Base-by-base conservation (phyloP, 2,888 invertebrate species). In the Epirrhoe alternata region DNA sequence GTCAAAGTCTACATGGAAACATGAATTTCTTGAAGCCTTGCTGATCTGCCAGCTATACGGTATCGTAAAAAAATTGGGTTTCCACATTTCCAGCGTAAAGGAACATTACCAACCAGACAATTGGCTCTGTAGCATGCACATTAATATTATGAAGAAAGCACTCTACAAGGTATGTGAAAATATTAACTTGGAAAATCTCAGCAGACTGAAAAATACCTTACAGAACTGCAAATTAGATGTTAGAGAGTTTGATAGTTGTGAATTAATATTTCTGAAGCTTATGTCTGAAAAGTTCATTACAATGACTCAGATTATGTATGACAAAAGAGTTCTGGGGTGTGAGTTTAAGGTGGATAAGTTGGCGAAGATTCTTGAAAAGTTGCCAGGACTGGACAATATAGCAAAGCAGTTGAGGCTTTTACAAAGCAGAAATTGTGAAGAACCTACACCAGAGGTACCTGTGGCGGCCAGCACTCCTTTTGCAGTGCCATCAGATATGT, bases 21-120 rank as follows among this genome's bases (percentile, higher is more conserved):
- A 88, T 64, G 87, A 92, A 73, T 88, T 93, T 62, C 68, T 93
- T n/a, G 93, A 93, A 79, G 90, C 90, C 4, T 81, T 93, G 2
- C 72, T 85, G 12, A 81, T 88, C 63, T 92, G 92, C 64, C 87
- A 91, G 69, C 77, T 90, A 1, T 83, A 85, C 68, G 79, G 78
- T 16, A 72, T 91, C 10, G 84, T 92, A 47, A 85, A 83, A 63
- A 92, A 90, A 78, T 73, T 93, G 12, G 92, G 91, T 1, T 83
- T 90, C 42, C 69, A 87, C 69, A 82, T 89, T 1, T 42, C 78
- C 0, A 73, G 64, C 58, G 76, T 90, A 1, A 86, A 85, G 69
- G 78, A 74, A 69, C 77, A 84, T 67, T 92, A 86, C 70, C 74
- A 84, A 56, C 82, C 83, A 14, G 79, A 85, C n/a, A 82, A 81